Base-by-base conservation (phyloP, 2,888 invertebrate genomes). In the Aporophyla lueneburgensis region DNA sequence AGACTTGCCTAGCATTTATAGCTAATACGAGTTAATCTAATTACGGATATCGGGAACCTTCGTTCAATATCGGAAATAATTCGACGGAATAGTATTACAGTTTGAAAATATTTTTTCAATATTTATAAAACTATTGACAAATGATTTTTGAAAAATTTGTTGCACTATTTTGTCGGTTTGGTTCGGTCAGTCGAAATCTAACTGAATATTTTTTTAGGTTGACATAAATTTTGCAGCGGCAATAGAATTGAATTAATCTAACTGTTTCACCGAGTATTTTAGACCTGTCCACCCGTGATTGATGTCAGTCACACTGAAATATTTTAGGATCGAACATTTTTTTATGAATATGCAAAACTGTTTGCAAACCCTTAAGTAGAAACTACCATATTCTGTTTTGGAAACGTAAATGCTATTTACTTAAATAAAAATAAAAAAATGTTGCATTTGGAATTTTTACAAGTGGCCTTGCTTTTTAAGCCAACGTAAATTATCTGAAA, bases 231-330 rank as follows among this genome's bases (percentile, higher is more conserved):
- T 86, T 82, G 74, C 62, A 27, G 27, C 66, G 24, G 61, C 67
- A 72, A 80, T 80, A 73, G 81, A 80, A 80, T 80, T 77, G 70
- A 85, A 87, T 87, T 80, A 85, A 81, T 80, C 72, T 68, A 76
- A 56, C 75, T 76, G 71, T 84, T 84, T 75, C 71, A 67, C 21
- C 61, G 84, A 76, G 62, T 83, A 69, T 82, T 86, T 83, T 71
- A 62, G 54, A 70, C 53, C 73, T 77, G 71, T 71, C 78, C 74
- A 73, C 2, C 59, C 83, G 68, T 79, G 76, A 86, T 77, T 86
- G 88, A 86, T 76, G 40, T 63, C 72, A 79, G 67, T 73, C 59
- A 74, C 46, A 58, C 21, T 27, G 33, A 74, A 85, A 86, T 85
- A 74, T 87, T 87, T 73, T 40, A 59, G 58, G n/a, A 27, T 21